These are phyloP conservation scores for Drosophila nigricruria DNA, from an alignment of 2,888 invertebrate species.

Conservation along the genomic window DNA sequence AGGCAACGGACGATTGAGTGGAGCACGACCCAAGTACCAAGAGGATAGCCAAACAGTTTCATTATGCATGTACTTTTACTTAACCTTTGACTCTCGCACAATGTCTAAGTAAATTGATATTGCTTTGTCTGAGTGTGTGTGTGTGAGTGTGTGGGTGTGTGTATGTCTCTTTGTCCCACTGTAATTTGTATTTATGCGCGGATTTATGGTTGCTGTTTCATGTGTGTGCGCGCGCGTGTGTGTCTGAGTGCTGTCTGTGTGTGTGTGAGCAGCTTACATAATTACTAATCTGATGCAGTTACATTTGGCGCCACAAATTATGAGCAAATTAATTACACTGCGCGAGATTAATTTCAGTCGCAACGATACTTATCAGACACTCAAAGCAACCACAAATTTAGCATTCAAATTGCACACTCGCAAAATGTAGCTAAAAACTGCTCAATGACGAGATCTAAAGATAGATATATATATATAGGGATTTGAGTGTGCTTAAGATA, in stretches of 20 bases:
- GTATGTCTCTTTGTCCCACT: conserved; percentile 32
- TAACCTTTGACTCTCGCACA: conserved; percentile 70
- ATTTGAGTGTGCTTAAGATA: not conserved
- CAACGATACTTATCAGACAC: conserved; percentile 21
- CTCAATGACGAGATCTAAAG: not conserved
- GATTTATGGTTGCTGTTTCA: conserved; percentile 60
- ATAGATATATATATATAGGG: not conserved
- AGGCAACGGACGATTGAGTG: conserved; percentile 67
- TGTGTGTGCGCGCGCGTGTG: conserved; percentile 16
- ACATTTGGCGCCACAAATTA: conserved; percentile 59
- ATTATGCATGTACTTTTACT: conserved; percentile 74
- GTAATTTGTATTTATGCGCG: conserved; percentile 78
- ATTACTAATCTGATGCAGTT: conserved; percentile 69
- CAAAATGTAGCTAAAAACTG: not conserved
- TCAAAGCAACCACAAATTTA: conserved; percentile 7
- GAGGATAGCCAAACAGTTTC: conserved; percentile 49
- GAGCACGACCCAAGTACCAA: conserved; percentile 1
- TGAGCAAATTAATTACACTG: conserved; percentile 68
- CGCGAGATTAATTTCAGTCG: conserved; percentile 38
- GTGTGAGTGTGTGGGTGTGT: not conserved
- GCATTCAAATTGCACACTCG: not conserved
- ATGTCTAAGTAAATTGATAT: conserved; percentile 71
- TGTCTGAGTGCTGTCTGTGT: conserved; percentile 11
- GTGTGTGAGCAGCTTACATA: conserved; percentile 53
- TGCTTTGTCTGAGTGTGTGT: conserved; percentile 24